Evolutionary conservation across 2,888 invertebrate species (phyloP).

Genomic region (Erynnis tages): DNA sequence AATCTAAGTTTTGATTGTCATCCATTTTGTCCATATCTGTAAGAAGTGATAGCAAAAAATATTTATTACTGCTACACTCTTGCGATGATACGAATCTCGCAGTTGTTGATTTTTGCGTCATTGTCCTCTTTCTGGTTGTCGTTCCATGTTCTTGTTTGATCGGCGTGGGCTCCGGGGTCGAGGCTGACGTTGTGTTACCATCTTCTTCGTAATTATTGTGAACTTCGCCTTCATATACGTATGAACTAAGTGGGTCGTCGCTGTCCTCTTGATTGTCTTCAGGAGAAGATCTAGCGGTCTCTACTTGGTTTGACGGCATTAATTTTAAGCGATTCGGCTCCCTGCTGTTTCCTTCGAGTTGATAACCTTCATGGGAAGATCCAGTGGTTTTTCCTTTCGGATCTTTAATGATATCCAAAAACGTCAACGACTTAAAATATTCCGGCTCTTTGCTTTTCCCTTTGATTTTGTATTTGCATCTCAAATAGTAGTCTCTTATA

Average conservation of each 20-base stretch:
- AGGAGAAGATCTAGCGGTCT: too few species aligned
- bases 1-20: not conserved
- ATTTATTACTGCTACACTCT: not conserved
- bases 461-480: not conserved
- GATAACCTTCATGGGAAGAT: too few species aligned
- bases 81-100: too few species aligned
- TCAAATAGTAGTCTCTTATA: not conserved
- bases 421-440: not conserved
- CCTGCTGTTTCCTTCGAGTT: too few species aligned
- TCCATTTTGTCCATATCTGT: constrained; percentile 3
- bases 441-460: not conserved
- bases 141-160: too few species aligned
- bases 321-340: too few species aligned
- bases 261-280: not conserved
- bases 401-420: not conserved
- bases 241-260: not conserved
- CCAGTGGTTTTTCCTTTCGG: too few species aligned
- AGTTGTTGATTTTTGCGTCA: not conserved
- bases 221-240: not conserved
- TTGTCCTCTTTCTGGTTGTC: not conserved
- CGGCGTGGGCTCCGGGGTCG: not conserved
- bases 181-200: not conserved
- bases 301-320: too few species aligned
- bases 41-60: constrained; percentile 1
- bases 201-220: not conserved